Percentiles rank a stretch among this genome's conserved stretches.
Evolutionary conservation across 2,888 invertebrate species (phyloP).

Genomic region (Brachyopa scutellaris): DNA sequence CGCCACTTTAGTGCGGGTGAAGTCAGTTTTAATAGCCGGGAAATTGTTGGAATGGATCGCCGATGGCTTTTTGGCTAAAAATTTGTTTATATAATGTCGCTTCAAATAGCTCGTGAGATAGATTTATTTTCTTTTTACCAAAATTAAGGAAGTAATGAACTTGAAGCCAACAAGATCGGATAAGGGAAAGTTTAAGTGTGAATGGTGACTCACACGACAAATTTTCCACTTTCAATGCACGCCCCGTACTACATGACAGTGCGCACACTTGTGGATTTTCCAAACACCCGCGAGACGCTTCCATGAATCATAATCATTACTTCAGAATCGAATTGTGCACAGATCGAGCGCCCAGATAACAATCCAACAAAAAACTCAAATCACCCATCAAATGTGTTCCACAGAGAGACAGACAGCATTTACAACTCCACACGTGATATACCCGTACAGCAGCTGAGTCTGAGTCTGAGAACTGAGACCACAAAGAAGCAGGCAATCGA

Average conservation of each 20-base stretch:
- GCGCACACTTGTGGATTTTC: conserved; percentile 22
- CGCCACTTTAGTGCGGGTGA: conserved; percentile 51
- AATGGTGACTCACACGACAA: conserved; percentile 19
- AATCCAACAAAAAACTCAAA: conserved; percentile 1
- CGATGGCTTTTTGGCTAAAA: not conserved
- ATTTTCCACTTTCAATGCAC: conserved; percentile 10
- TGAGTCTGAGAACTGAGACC: not conserved
- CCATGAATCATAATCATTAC: conserved; percentile 55
- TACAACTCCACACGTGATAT: conserved; percentile 21
- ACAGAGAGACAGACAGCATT: conserved; percentile 30
- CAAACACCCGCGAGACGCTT: conserved; percentile 16
- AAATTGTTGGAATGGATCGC: conserved; percentile 39
- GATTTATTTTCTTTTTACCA: not conserved
- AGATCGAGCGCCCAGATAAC: conserved; percentile 13
- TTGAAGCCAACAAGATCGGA: not conserved
- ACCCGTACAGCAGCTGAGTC: not conserved
- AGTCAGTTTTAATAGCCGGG: conserved; percentile 47
- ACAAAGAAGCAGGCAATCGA: conserved; percentile 28
- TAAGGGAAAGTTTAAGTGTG: not conserved
- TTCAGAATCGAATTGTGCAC: conserved; percentile 16
- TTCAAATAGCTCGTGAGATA: not conserved
- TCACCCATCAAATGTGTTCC: conserved; percentile 36
- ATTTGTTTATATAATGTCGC: conserved; percentile 15
- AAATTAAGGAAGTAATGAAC: not conserved
- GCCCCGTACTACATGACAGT: conserved; percentile 19